These are phyloP conservation scores for Pomacea maculata DNA, from an alignment of 1,140 invertebrate species.

Conservation along the genomic window DNA sequence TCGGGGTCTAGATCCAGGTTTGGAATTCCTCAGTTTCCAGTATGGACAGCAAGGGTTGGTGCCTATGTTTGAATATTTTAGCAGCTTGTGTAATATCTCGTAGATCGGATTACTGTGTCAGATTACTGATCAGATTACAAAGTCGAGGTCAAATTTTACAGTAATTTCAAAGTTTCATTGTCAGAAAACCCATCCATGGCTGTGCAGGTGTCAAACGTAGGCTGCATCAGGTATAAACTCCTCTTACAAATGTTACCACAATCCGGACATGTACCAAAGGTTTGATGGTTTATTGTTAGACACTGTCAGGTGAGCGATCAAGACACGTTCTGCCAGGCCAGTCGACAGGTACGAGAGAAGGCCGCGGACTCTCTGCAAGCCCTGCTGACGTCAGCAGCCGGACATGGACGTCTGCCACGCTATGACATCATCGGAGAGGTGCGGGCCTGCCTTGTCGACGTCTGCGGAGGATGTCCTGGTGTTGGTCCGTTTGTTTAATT, in stretches of 20 bases:
- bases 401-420: slow-evolving; percentile 4
- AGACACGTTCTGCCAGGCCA: slow-evolving; percentile 10
- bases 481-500: slow-evolving; percentile 11
- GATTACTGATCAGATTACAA: neutral
- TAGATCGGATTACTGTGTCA: neutral
- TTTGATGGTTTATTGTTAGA: neutral
- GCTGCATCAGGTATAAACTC: too few species aligned
- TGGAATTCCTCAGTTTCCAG: slow-evolving; percentile 18
- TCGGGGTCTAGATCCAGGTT: neutral
- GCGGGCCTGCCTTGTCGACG: slow-evolving; percentile 28
- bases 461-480: slow-evolving; percentile 34
- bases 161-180: too few species aligned
- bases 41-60: slow-evolving; percentile 3
- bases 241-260: neutral
- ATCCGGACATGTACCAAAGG: neutral
- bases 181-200: too few species aligned
- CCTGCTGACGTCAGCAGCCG: slow-evolving; percentile 29
- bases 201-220: too few species aligned
- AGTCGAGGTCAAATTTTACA: too few species aligned
- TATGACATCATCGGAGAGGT: slow-evolving; percentile 24
- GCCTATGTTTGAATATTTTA: neutral
- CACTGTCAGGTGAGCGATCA: slow-evolving; percentile 10
- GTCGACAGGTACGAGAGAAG: neutral
- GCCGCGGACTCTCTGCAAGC: slow-evolving; percentile 17
- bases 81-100: neutral